A percentile compares a stretch with the other conserved stretches of the same genome.
These are phyloP conservation scores for Cephus cinctus DNA, from an alignment of 1,140 invertebrate genomes.

Conservation along the genomic window DNA sequence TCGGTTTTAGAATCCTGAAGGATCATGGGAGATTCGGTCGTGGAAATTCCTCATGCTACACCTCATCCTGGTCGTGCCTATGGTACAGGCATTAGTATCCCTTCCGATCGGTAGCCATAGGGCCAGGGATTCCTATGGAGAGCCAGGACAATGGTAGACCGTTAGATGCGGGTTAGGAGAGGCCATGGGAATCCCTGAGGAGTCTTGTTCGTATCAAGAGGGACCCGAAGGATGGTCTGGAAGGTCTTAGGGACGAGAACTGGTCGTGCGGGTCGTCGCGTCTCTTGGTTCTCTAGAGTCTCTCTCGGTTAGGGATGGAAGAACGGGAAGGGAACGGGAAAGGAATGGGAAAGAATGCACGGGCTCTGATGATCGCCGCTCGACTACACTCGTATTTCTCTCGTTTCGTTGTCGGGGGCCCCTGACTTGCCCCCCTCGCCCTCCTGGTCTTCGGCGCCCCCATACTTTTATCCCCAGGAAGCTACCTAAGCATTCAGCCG, in stretches of 20 bases:
- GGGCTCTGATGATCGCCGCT: not conserved
- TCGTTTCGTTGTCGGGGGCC: not conserved
- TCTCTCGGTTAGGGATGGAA: too few species aligned
- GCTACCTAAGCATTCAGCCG: too few species aligned
- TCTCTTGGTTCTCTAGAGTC: too few species aligned
- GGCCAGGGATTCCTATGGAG: too few species aligned
- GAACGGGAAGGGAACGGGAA: slow-evolving; percentile 1
- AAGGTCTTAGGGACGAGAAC: not conserved
- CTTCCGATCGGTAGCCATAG: too few species aligned
- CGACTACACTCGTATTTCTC: not conserved
- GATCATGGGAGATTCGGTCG: too few species aligned
- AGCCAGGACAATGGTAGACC: slow-evolving; percentile 21
- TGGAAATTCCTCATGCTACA: too few species aligned
- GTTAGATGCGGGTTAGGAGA: slow-evolving; percentile 14
- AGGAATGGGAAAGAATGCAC: not conserved
- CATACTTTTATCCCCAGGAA: too few species aligned
- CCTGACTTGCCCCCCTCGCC: not conserved
- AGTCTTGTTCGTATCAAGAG: slow-evolving; percentile 3
- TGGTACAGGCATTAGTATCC: too few species aligned
- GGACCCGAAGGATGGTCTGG: not conserved
- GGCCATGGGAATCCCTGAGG: slow-evolving; percentile 8
- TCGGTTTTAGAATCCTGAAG: too few species aligned
- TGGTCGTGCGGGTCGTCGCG: not conserved
- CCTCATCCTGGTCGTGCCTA: too few species aligned
- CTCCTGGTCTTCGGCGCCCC: too few species aligned